phyloP scores from a whole-genome alignment of 2,888 invertebrate genomes.

The Ischnus inquisitorius region DNA sequence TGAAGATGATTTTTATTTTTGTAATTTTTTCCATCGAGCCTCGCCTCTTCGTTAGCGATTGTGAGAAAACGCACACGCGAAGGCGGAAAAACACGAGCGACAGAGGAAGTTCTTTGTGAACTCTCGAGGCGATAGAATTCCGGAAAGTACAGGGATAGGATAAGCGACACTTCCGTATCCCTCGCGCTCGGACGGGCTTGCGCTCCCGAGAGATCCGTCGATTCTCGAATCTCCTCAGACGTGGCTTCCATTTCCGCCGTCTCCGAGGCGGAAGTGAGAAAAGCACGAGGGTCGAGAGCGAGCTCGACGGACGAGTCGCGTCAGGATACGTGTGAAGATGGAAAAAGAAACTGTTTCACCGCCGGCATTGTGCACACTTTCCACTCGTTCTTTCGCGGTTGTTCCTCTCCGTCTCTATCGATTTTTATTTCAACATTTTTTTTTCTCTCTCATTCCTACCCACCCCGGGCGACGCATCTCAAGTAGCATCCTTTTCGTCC shows the following conservation, averaged over 20 bases:
- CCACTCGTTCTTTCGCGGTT: constrained; percentile 28
- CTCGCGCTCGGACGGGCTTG: constrained; percentile 19
- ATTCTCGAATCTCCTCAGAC: constrained; percentile 7
- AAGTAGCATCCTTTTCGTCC: neutral
- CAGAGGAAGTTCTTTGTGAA: constrained; percentile 23
- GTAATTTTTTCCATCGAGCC: neutral
- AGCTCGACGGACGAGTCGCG: constrained; percentile 34
- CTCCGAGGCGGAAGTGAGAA: constrained; percentile 31
- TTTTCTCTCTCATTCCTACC: constrained; percentile 10
- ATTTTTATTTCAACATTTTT: constrained; percentile 14
- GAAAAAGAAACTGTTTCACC: constrained; percentile 29
- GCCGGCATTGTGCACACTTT: constrained; percentile 31
- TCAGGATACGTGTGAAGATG: constrained; percentile 39
- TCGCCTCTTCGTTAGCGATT: neutral
- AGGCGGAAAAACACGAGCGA: constrained; percentile 2
- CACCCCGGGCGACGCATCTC: neutral
- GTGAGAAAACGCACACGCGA: neutral
- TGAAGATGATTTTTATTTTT: no score
- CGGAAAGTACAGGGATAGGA: constrained; percentile 45
- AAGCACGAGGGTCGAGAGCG: constrained; percentile 25
- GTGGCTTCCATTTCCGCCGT: constrained; percentile 36
- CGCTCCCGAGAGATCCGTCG: constrained; percentile 7
- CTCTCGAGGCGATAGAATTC: constrained; percentile 52
- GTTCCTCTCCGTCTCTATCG: constrained; percentile 36
- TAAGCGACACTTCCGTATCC: constrained; percentile 50